Percentiles rank a stretch among this genome's conserved stretches.
Conservation (phyloP, 2,888 invertebrate genomes). For the Cheilosia scutellata region DNA sequence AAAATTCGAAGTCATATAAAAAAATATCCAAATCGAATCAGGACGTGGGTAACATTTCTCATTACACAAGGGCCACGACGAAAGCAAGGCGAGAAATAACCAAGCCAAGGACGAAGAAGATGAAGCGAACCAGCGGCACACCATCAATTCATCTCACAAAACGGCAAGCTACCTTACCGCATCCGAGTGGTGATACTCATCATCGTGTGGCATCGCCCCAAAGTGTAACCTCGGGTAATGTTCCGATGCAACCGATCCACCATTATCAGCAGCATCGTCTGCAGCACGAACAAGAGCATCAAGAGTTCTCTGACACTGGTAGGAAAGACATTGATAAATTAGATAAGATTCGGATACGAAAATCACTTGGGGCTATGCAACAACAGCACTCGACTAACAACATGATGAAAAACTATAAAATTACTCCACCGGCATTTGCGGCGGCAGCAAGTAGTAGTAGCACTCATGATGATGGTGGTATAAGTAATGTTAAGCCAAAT, state of each 20-base stretch:
- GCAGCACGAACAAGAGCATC: constrained; percentile 62
- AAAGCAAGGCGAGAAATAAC: constrained; percentile 51
- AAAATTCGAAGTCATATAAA: constrained; percentile 73
- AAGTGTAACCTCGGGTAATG: constrained; percentile 58
- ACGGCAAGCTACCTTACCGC: constrained; percentile 72
- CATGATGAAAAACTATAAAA: constrained; percentile 65
- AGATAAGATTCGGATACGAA: constrained; percentile 81
- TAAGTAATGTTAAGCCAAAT: constrained; percentile 50
- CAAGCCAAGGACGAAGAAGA: constrained; percentile 46
- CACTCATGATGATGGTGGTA: constrained; percentile 32
- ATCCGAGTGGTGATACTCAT: constrained; percentile 67
- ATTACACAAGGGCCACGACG: constrained; percentile 78
- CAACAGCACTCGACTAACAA: constrained; percentile 55
- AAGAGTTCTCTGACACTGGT: constrained; percentile 67
- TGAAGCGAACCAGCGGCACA: constrained; percentile 43
- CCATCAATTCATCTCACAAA: constrained; percentile 71
- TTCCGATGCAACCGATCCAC: constrained; percentile 70
- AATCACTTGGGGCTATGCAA: constrained; percentile 79
- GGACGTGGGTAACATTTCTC: constrained; percentile 82
- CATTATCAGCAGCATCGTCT: constrained; percentile 70
- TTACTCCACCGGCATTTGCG: constrained; percentile 71
- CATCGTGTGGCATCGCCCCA: constrained; percentile 62
- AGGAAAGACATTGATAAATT: constrained; percentile 78
- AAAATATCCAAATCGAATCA: constrained; percentile 75
- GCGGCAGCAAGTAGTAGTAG: constrained; percentile 56